Evolutionary conservation across 2,888 invertebrate genomes (phyloP).

Genomic region (Ectemnius continuus): DNA sequence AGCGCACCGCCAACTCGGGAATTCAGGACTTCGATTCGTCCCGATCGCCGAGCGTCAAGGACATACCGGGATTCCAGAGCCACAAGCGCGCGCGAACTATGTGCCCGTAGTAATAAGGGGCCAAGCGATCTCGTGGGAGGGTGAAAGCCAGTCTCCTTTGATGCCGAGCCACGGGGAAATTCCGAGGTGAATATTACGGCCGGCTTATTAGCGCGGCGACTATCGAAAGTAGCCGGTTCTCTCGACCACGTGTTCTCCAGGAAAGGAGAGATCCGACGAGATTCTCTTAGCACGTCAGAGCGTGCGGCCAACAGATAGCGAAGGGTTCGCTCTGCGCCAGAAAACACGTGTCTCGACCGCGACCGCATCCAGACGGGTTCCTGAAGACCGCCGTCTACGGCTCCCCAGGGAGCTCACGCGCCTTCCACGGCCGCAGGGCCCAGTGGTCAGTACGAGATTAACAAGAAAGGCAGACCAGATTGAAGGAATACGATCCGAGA

Average conservation of each 20-base stretch:
- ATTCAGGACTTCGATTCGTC: conserved; percentile 53
- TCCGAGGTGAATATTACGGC: conserved; percentile 33
- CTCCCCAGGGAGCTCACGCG: conserved; percentile 27
- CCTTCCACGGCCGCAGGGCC: not conserved
- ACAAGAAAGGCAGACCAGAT: too few species aligned
- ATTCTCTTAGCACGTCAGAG: conserved; percentile 24
- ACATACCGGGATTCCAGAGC: conserved; percentile 45
- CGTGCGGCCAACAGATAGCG: conserved; percentile 23
- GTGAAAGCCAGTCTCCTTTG: conserved; percentile 27
- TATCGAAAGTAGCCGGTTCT: not conserved
- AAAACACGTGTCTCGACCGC: conserved; percentile 25
- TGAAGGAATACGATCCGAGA: too few species aligned
- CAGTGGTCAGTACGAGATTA: too few species aligned
- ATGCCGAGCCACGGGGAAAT: conserved; percentile 21
- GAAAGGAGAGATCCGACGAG: not conserved
- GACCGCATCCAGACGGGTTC: conserved; percentile 25
- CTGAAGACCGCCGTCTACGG: conserved; percentile 33
- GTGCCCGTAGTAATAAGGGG: conserved; percentile 19
- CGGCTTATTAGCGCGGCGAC: not conserved
- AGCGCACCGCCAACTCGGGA: conserved; percentile 35
- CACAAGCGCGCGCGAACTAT: conserved; percentile 13
- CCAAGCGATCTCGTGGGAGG: conserved; percentile 23
- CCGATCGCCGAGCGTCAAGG: conserved; percentile 50
- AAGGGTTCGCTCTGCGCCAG: conserved; percentile 21
- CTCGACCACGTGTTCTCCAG: too few species aligned